phyloP scores from a whole-genome alignment of 2,113 vertebrate species.

The Chaenocephalus aceratus region DNA sequence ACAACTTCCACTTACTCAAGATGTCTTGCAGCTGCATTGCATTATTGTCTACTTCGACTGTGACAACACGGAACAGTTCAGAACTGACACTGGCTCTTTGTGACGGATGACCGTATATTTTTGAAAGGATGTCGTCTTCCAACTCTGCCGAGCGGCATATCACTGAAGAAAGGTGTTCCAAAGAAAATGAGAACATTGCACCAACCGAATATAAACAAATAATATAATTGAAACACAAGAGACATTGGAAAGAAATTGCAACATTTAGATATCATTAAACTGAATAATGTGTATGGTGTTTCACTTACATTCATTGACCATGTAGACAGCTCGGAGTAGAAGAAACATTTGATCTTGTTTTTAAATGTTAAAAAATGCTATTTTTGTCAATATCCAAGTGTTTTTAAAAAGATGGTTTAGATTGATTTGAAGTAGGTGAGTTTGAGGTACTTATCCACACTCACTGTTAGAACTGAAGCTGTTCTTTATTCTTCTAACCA shows the following conservation, averaged over 20 bases:
- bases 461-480: too few species aligned
- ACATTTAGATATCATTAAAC: too few species aligned
- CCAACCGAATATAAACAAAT: not conserved
- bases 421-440: not conserved
- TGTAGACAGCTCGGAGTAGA: not conserved
- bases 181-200: not conserved
- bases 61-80: not conserved
- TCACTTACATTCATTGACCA: not conserved
- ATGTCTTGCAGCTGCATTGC: conserved; percentile 21
- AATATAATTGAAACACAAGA: not conserved
- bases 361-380: too few species aligned
- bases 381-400: too few species aligned
- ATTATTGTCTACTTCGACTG: not conserved
- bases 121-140: conserved; percentile 11
- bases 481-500: too few species aligned
- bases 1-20: conserved; percentile 58
- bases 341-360: not conserved
- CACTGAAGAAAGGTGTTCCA: not conserved
- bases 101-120: not conserved
- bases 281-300: too few species aligned
- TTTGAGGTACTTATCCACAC: too few species aligned
- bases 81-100: conserved; percentile 6
- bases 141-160: not conserved
- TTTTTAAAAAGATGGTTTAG: too few species aligned
- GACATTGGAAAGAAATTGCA: not conserved